These are phyloP conservation scores for Vulpes ferrilata DNA, from an alignment of 2,113 vertebrate species.

Conservation along the genomic window DNA sequence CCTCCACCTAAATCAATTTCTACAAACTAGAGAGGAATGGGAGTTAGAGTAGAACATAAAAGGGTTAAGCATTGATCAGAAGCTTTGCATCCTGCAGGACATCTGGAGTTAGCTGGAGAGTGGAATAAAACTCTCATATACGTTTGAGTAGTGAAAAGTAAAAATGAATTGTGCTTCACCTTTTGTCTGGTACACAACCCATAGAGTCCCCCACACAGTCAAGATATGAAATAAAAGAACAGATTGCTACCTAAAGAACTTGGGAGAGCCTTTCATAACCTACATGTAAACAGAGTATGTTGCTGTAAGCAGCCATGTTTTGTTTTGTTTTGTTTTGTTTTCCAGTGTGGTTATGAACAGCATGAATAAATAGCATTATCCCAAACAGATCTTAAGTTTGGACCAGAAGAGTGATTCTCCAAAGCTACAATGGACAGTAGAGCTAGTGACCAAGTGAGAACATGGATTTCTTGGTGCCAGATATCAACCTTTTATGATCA, in stretches of 20 bases:
- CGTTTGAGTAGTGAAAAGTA: background rate
- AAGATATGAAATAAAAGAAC: background rate
- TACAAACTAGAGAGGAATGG: background rate
- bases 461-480: background rate
- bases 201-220: background rate
- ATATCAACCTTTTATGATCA: background rate
- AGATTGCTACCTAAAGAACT: background rate
- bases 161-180: background rate
- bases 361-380: background rate
- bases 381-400: background rate
- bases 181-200: background rate
- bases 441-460: background rate
- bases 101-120: rapidly evolving
- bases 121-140: background rate
- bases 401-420: background rate
- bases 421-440: background rate
- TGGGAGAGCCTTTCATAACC: background rate
- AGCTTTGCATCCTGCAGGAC: background rate
- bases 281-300: background rate
- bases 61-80: background rate
- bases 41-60: background rate
- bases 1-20: background rate
- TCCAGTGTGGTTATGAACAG: background rate
- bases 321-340: background rate
- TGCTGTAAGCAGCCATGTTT: background rate